Base-by-base conservation (phyloP, 2,888 invertebrate genomes). In the Pyrocoelia pectoralis region DNA sequence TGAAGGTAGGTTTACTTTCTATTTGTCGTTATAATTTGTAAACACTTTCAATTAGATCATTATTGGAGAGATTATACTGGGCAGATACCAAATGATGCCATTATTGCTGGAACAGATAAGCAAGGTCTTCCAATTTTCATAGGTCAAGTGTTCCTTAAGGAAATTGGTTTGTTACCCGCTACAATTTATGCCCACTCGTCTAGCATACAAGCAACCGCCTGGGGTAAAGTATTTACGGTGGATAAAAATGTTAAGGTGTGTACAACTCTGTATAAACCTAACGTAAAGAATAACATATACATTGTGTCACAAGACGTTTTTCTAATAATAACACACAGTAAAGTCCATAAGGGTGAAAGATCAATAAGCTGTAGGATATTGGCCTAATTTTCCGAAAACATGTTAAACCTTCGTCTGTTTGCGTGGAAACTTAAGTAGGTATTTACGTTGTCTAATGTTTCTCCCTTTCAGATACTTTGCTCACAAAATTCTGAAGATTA, bases 401-500 rank as follows among this genome's bases (percentile, higher is more conserved):
- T 5, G 14, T 46, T n/a, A n/a, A n/a, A n/a, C n/a, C n/a, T n/a
- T n/a, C n/a, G n/a, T n/a, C n/a, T n/a, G n/a, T n/a, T n/a, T n/a
- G n/a, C n/a, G n/a, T n/a, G n/a, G n/a, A n/a, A n/a, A n/a, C n/a
- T n/a, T n/a, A n/a, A n/a, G n/a, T n/a, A n/a, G n/a, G n/a, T n/a
- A n/a, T 9, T 46, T 46, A 46, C 17, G 17, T 46, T 46, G 17
- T 41, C 12, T 1, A 19, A 10, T 19, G n/a, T 8, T 28, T n/a
- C 9, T 41, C 12, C 13, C 14, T 62, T 61, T 43, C 41, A 62
- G 62, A 62, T 62, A 9, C 52, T 62, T 9, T 62, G 62, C 40
- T 53, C 52, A n/a, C 15, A 17, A 52, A 51, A 33, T 15, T 50
- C 29, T 0, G 28, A 57, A 1, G 19, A 15, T 3, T 62, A 52